phyloP scores from a whole-genome alignment of 2,113 vertebrate species.

The Trogon surrucura region DNA sequence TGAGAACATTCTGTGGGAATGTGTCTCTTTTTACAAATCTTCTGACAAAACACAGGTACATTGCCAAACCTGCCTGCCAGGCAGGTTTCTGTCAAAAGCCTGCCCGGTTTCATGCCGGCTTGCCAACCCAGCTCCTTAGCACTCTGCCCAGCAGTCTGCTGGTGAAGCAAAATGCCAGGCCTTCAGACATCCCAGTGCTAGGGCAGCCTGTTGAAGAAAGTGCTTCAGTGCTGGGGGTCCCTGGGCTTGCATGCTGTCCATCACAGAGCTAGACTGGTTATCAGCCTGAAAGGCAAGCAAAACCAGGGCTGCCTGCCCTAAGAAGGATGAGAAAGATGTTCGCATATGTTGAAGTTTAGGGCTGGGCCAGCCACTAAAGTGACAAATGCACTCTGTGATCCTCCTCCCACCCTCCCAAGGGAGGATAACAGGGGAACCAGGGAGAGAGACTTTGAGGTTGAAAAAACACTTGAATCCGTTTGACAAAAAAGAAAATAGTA shows the following conservation, averaged over 20 bases:
- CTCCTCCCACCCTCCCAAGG: too few relatives aligned
- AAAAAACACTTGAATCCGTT: too few relatives aligned
- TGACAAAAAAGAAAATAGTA: too few relatives aligned
- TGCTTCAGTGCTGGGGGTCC: neutral
- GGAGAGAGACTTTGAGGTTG: too few relatives aligned
- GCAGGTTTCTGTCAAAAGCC: conserved; percentile 42
- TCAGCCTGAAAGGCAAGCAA: neutral
- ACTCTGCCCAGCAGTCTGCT: conserved; percentile 2
- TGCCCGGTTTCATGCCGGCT: neutral
- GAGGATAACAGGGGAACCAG: too few relatives aligned
- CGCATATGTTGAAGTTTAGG: neutral
- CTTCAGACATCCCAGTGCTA: neutral
- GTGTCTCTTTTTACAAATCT: conserved; percentile 28
- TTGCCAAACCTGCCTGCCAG: neutral
- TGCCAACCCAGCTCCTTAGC: neutral
- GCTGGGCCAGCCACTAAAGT: too few relatives aligned
- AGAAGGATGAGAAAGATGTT: neutral
- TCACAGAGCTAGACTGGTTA: neutral
- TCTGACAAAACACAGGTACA: conserved; percentile 38
- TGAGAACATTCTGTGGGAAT: conserved; percentile 14
- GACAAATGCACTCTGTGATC: too few relatives aligned
- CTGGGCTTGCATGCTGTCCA: neutral
- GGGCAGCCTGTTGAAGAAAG: neutral
- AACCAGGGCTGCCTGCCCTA: neutral
- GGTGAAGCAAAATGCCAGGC: neutral